Base-by-base conservation (phyloP, 2,113 vertebrate genomes). In the Silurus meridionalis region DNA sequence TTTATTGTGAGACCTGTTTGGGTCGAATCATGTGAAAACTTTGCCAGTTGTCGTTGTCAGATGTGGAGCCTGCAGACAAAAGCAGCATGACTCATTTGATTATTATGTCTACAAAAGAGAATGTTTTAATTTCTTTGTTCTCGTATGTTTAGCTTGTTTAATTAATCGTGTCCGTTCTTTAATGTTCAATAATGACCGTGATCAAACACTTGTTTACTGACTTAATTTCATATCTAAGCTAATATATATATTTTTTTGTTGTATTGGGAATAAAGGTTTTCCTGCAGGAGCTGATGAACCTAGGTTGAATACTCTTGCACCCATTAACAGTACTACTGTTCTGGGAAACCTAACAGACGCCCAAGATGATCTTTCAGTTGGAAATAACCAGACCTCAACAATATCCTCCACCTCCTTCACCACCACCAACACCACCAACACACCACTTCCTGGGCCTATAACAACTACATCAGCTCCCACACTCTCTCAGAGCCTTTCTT, bases 251-350 rank as follows among this genome's bases (percentile, higher is more conserved):
- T 63, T 50, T 72, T 6, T 21, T 61, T 82, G 28, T n/a, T n/a
- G n/a, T n/a, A n/a, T n/a, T n/a, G n/a, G 74, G 72, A 25, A 48
- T 77, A 55, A 72, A 85, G 71, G 79, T 74, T 64, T 64, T 77
- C 28, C 71, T 23, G 4, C 11, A 69, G 55, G 15, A n/a, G 19
- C 15, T 46, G 10, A 71, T 63, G 81, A 17, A 23, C 57, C 19
- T 21, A 48, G 23, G 13, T 25, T 3, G 6, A 37, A 15, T 37
- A 10, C 60, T 4, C 48, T 52, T 53, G 0, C 67, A 25, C 1
- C 69, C 11, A 5, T 8, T 28, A 83, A 57, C 61, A 48, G 55
- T 61, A 53, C 72, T 67, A 58, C 3, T 77, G 63, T 50, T 21
- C 1, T 57, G 11, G 64, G 4, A 19, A 89, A 86, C 61, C 17